Evolutionary conservation across 2,113 vertebrate species (phyloP), one percentile per base, ranked within the genome.

Genomic region (Aspiorhynchus laticeps): DNA sequence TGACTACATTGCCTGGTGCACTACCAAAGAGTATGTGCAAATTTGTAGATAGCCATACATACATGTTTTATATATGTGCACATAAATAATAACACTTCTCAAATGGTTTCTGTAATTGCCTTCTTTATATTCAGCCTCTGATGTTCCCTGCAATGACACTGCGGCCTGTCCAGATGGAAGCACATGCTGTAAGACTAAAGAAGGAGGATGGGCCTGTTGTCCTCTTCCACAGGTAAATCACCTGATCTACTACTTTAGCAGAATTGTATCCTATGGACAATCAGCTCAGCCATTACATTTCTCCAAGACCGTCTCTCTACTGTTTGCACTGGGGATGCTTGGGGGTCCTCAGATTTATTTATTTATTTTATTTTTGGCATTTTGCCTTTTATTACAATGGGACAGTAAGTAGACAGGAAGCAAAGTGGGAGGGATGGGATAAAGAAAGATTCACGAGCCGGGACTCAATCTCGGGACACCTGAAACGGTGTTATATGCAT

Each of bases 181-280:
- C 38, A 95, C 93, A 1, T 95, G 94, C 88, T 94, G 92, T 85
- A 89, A 89, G 86, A 87, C 14, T 9, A 0, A 4, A 5, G 14
- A 83, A 0, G 91, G 90, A 0, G 8, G 0, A 0, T 95, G 93
- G 92, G 41, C 9, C 2, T 94, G 94, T 74, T 95, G 94, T 86
- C 93, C 92, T 46, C 0, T 91, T 0, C 63, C 85, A 15, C 14
- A 93, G 89, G 93, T 48, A 46, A 46, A 1, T 46, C 43, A 46
- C 43, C 43, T 46, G 10, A 46, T 11, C 10, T 46, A 46, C 2
- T 46, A 46, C 38, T 8, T 41, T 8, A 41, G 38, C 43, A 11
- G 43, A 46, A 46, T 46, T 46, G 43, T 12, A 46, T 10, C 43
- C 43, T 46, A 8, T 36, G 19, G 59, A 31, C 26, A 95, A 65